Base-by-base conservation (phyloP, 2,888 invertebrate species). In the Spatulosminthurus flaviceps region DNA sequence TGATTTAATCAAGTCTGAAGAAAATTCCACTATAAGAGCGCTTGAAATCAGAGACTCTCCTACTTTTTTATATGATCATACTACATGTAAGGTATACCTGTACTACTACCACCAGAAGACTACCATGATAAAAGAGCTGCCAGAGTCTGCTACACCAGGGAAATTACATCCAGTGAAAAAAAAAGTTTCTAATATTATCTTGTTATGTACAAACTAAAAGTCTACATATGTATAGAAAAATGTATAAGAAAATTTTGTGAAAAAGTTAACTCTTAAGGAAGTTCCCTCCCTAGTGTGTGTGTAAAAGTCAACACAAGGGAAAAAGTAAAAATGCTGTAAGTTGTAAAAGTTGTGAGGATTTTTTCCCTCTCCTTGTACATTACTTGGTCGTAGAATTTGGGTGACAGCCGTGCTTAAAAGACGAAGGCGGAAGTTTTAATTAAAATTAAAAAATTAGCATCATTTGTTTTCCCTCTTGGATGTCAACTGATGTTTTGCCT, bases 401-500 rank as follows among this genome's bases (percentile, higher is more conserved):
- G 75, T 76, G 75, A 76, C 64, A 67, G 75, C 74, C 61, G 74
- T 28, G 13, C 42, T 16, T 41, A 43, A 43, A 73, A 60, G 73
- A 73, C 73, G 71, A 71, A 71, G 75, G 69, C 70, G 70, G 77
- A 81, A 79, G 80, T 82, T 82, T 82, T 82, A 82, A 82, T 82
- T 82, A 82, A 82, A 82, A 79, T 82, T 82, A 81, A 82, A 82
- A 82, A 82, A 82, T 82, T 82, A 82, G 81, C 71, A 81, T 82
- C 82, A 82, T 82, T 82, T 82, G 81, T 82, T 79, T 77, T 80
- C 81, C 75, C 61, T 61, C 70, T 9, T 19, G 43, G 43, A 60
- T 80, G 77, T 69, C 71, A 70, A 78, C 78, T 70, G 67, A 34
- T 61, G 70, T 71, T 71, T 71, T 43, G 22, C 66, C 43, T 28